Evolutionary conservation across 1,140 invertebrate species (phyloP).

Genomic region (Eueides isabella): DNA sequence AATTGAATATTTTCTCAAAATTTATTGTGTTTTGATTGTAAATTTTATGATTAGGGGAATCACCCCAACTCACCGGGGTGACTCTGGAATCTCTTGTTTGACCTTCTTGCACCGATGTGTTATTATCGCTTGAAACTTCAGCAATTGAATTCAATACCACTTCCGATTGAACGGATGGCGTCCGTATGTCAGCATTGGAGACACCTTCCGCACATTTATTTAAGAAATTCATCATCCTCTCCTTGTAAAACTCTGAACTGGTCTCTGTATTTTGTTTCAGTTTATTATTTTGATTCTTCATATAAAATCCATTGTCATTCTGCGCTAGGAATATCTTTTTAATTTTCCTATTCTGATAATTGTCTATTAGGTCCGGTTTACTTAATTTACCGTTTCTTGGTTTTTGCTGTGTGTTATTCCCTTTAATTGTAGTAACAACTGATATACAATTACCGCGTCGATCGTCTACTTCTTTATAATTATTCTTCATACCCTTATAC

Average conservation of each 20-base stretch:
- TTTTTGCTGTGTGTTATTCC: conserved; percentile 73
- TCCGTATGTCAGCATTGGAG: conserved; percentile 63
- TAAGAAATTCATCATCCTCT: conserved; percentile 80
- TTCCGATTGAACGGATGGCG: conserved; percentile 66
- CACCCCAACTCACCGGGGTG: conserved; percentile 74
- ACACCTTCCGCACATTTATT: conserved; percentile 70
- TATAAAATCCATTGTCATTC: conserved; percentile 76
- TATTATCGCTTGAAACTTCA: conserved; percentile 52
- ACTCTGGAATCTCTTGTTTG: conserved; percentile 46
- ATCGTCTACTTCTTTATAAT: conserved; percentile 82
- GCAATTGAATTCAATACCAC: conserved; percentile 59
- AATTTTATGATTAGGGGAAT: conserved; percentile 69
- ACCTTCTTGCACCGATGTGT: conserved; percentile 45
- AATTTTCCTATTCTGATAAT: conserved; percentile 81
- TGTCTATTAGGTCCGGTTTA: conserved; percentile 80
- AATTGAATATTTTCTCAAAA: conserved; percentile 75
- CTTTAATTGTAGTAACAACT: conserved; percentile 81
- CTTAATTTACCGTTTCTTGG: conserved; percentile 76
- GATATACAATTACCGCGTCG: conserved; percentile 75
- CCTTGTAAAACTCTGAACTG: conserved; percentile 78
- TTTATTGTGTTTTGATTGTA: conserved; percentile 80
- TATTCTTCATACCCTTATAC: conserved; percentile 84
- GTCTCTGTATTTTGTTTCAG: conserved; percentile 73
- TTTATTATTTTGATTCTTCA: conserved; percentile 78
- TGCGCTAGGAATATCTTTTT: conserved; percentile 81